Percentiles rank a stretch among this genome's conserved stretches.
These are phyloP conservation scores for Lasiurus borealis DNA, from an alignment of 2,113 vertebrate species.

Conservation along the genomic window DNA sequence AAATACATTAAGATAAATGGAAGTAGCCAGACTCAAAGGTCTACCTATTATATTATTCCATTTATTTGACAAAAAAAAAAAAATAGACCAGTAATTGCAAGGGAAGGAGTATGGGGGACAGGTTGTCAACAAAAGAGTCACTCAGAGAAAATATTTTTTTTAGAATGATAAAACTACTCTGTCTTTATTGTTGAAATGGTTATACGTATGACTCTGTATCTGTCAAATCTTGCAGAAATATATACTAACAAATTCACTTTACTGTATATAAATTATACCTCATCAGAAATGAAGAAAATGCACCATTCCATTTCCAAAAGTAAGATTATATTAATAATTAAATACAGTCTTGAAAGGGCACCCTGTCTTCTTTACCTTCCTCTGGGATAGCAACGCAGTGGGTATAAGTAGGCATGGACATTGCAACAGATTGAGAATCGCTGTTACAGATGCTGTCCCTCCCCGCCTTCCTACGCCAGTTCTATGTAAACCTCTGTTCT, in stretches of 20 bases:
- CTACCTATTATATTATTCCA: background rate
- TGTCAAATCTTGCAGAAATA: background rate
- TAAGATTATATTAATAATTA: background rate
- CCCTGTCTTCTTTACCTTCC: background rate
- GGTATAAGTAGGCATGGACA: too few relatives aligned
- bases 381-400: background rate
- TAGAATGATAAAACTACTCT: background rate
- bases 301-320: slow-evolving; percentile 11
- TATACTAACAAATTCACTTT: background rate
- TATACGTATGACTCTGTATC: background rate
- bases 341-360: background rate
- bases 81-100: background rate
- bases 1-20: background rate
- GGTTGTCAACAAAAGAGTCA: background rate
- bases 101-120: background rate
- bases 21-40: background rate
- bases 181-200: background rate
- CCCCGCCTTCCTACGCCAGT: background rate
- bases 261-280: background rate
- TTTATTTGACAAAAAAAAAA: background rate
- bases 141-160: background rate
- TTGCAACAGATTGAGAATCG: background rate
- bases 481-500: background rate
- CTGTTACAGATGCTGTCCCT: background rate
- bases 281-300: background rate